Conservation (phyloP, 2,888 invertebrate species). For the Zhuqinia jingwanae region DNA sequence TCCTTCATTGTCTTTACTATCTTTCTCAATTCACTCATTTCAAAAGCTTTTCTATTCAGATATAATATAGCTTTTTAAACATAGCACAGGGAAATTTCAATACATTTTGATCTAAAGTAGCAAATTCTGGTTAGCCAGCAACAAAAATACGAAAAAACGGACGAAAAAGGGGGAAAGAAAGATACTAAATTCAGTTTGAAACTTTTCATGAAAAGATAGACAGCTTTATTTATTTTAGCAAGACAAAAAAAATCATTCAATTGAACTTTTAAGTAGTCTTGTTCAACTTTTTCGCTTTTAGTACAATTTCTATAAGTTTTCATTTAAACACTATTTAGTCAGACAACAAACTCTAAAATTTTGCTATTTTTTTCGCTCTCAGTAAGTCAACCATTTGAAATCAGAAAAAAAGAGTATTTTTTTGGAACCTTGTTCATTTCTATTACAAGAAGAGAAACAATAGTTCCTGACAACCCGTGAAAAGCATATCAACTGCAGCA, state of each 20-base stretch:
- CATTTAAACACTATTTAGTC: neutral
- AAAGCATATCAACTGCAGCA: too few species aligned
- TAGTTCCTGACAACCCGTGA: too few species aligned
- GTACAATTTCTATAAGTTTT: neutral
- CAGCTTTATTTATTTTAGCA: neutral
- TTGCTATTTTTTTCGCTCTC: neutral
- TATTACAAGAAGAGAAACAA: too few species aligned
- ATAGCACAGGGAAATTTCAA: neutral
- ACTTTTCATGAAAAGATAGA: slow-evolving; percentile 1
- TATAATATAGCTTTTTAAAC: neutral
- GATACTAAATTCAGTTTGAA: neutral
- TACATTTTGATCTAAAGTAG: neutral
- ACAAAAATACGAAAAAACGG: neutral
- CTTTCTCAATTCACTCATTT: neutral
- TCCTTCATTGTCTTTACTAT: neutral
- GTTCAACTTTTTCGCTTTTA: neutral
- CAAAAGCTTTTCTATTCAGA: neutral
- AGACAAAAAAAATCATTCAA: neutral
- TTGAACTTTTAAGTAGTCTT: slow-evolving; percentile 12
- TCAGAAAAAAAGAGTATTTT: too few species aligned
- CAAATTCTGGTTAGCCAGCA: neutral
- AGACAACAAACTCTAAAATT: neutral
- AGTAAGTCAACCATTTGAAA: neutral
- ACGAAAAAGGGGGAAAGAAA: neutral
- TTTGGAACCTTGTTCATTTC: too few species aligned